These are phyloP conservation scores for Styela plicata DNA, from an alignment of 23 tunicate genomes.

Conservation along the genomic window DNA sequence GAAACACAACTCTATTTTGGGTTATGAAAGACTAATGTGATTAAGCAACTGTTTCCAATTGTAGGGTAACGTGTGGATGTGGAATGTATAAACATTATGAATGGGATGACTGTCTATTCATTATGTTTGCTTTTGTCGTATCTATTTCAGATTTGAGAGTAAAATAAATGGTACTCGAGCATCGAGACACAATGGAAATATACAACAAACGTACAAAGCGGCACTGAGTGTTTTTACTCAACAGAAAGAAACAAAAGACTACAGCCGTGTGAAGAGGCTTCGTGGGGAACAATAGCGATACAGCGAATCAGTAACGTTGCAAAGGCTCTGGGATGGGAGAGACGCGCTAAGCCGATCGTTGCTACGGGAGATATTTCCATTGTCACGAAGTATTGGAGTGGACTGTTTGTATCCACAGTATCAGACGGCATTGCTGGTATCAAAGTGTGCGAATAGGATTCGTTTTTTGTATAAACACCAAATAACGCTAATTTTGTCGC, in stretches of 20 bases:
- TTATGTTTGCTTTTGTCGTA: conserved; percentile 6
- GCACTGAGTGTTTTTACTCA: neutral
- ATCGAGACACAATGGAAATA: neutral
- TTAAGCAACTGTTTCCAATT: neutral
- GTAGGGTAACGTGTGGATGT: neutral
- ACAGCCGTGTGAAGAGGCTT: neutral
- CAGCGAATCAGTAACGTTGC: conserved; percentile 1
- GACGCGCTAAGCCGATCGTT: neutral
- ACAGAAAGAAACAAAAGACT: neutral
- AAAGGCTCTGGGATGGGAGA: neutral
- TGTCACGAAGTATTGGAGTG: neutral
- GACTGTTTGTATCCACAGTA: neutral
- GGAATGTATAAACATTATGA: conserved; percentile 2
- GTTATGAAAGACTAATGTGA: neutral
- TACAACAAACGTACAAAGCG: neutral
- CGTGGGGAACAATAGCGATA: neutral
- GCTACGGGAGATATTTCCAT: conserved; percentile 12
- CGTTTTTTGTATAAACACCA: neutral
- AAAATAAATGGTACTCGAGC: conserved; percentile 22
- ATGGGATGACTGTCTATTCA: neutral
- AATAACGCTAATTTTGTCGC: neutral
- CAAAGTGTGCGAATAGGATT: neutral
- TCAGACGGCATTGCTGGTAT: neutral
- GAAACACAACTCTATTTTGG: no score
- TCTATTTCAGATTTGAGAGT: conserved; percentile 13